Evolutionary conservation across 1,140 invertebrate species (phyloP).

Genomic region (Neotoxoptera formosana): DNA sequence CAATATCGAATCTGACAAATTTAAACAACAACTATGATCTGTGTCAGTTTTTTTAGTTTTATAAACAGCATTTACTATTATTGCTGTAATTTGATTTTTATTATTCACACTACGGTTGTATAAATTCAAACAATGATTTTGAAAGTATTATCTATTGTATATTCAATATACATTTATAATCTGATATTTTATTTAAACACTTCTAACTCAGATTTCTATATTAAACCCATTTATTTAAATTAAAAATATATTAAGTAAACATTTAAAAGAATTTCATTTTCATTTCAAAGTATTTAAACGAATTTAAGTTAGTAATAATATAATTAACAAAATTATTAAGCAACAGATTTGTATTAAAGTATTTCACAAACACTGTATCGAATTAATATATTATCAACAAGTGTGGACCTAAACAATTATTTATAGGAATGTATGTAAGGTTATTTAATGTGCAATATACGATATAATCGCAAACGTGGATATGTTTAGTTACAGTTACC

Average conservation of each 20-base stretch:
- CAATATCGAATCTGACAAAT: not conserved
- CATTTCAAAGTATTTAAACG: not conserved
- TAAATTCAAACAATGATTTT: not conserved
- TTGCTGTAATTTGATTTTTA: not conserved
- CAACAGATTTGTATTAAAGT: slow-evolving; percentile 2
- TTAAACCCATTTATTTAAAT: not conserved
- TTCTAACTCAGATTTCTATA: not conserved
- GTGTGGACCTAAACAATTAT: slow-evolving; percentile 22
- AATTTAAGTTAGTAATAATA: slow-evolving; percentile 30
- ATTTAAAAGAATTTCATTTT: not conserved
- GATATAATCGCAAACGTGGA: not conserved
- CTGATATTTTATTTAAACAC: not conserved
- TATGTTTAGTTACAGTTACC: slow-evolving; percentile 20
- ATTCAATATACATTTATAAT: not conserved
- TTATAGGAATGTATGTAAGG: slow-evolving; percentile 17
- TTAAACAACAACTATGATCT: not conserved
- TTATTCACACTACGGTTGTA: not conserved
- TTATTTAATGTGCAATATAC: slow-evolving; percentile 40
- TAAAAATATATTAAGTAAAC: not conserved
- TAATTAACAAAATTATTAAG: slow-evolving; percentile 11
- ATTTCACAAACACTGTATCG: slow-evolving; percentile 55
- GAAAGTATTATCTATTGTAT: not conserved
- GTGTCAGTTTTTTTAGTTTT: not conserved
- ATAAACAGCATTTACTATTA: not conserved
- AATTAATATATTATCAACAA: slow-evolving; percentile 50